Percentiles rank a stretch among this genome's conserved stretches.
Evolutionary conservation across 2,797 vertebrate genomes (phyloP).

Genomic region (Pelobates cultripes): DNA sequence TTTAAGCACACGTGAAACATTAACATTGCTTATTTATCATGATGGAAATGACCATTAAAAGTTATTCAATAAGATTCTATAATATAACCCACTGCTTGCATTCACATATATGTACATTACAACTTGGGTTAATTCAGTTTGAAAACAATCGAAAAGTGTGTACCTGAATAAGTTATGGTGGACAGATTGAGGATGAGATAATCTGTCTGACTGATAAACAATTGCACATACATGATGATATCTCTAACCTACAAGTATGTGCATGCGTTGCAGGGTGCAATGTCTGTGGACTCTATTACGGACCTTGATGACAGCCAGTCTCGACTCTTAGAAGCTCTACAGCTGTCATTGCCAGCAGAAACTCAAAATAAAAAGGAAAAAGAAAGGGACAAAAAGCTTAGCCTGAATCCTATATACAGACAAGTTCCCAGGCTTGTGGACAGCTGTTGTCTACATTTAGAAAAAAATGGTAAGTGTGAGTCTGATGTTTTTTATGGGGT

Average conservation of each 20-base stretch:
- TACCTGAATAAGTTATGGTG: too few species aligned
- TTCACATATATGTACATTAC: too few species aligned
- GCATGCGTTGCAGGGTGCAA: constrained; percentile 83
- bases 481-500: constrained; percentile 35
- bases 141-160: too few species aligned
- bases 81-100: too few species aligned
- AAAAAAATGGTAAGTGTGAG: constrained; percentile 85
- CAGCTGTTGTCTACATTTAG: constrained; percentile 95
- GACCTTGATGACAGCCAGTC: constrained; percentile 97
- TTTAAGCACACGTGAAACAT: too few species aligned
- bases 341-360: constrained; percentile 92
- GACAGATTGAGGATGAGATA: too few species aligned
- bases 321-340: constrained; percentile 92
- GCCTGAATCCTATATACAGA: constrained; percentile 96
- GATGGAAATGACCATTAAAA: too few species aligned
- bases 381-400: constrained; percentile 88
- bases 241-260: not conserved
- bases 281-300: constrained; percentile 98
- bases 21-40: too few species aligned
- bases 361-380: constrained; percentile 88
- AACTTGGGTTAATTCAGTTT: too few species aligned
- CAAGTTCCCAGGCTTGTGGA: constrained; percentile 94
- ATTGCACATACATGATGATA: not conserved
- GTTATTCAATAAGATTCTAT: too few species aligned
- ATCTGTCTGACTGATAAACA: too few species aligned